Conservation (phyloP, 2,113 vertebrate genomes). For the Atherinomorus stipes region DNA sequence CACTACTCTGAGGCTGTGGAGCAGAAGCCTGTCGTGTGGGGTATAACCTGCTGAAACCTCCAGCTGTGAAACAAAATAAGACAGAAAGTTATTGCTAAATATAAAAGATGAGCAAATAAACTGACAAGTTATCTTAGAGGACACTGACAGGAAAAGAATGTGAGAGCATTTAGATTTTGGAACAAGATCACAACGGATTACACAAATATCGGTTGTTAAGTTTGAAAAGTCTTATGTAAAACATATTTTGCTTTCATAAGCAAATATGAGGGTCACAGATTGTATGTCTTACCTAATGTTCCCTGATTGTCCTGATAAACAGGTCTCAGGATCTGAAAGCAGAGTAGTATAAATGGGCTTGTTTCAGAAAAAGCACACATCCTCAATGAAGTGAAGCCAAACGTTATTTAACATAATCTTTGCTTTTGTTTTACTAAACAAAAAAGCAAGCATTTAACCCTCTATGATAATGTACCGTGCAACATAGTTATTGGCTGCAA, state of each 20-base stretch:
- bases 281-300: conserved; percentile 83
- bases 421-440: not conserved
- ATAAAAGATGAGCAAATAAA: no score
- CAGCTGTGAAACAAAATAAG: conserved; percentile 42
- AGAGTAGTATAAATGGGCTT: conserved; percentile 35
- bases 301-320: conserved; percentile 88
- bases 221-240: no score
- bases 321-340: conserved; percentile 88
- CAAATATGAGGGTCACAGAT: not conserved
- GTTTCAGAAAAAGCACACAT: not conserved
- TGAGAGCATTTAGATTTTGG: no score
- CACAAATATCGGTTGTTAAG: no score
- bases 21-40: conserved; percentile 64
- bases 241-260: not conserved
- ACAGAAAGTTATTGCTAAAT: not conserved
- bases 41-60: conserved; percentile 67
- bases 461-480: not conserved
- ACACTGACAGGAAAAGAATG: no score
- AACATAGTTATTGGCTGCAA: not conserved
- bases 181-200: no score
- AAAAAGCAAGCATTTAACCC: not conserved
- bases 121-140: no score
- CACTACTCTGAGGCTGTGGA: conserved; percentile 52
- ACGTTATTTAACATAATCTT: conserved; percentile 1
- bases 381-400: not conserved